phyloP scores from a whole-genome alignment of 2,888 invertebrate genomes.

The Ganaspis brasiliensis region DNA sequence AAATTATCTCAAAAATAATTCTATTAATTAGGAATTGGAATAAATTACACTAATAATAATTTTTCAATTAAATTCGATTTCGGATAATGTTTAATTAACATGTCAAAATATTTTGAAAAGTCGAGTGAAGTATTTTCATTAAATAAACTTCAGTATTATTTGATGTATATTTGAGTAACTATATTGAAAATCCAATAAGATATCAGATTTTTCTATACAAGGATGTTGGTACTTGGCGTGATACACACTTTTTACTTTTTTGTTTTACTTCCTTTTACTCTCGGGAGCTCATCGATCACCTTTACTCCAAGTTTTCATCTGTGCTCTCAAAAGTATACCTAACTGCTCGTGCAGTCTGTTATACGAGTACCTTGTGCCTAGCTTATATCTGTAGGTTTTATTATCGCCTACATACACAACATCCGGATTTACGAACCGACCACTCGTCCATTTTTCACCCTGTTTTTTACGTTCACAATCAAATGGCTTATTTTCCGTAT shows the following conservation, averaged over 20 bases:
- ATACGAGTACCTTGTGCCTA: constrained; percentile 5
- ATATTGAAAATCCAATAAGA: no score
- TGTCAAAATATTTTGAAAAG: no score
- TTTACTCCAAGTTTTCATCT: constrained; percentile 32
- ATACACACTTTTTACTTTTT: constrained; percentile 4
- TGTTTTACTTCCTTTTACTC: constrained; percentile 24
- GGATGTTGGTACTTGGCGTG: constrained; percentile 18
- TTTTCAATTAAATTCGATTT: no score
- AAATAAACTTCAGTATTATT: no score
- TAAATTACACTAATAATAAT: no score
- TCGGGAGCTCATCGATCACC: constrained; percentile 45
- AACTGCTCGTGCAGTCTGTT: constrained; percentile 8
- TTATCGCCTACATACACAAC: constrained; percentile 24
- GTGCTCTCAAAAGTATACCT: constrained; percentile 31
- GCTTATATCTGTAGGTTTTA: constrained; percentile 16
- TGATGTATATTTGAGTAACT: no score
- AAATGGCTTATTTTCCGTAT: constrained; percentile 30
- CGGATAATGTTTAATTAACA: no score
- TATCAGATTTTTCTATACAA: constrained; percentile 26
- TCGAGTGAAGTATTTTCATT: no score
- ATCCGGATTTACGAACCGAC: constrained; percentile 31
- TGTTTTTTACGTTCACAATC: constrained; percentile 17
- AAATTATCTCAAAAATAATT: no score
- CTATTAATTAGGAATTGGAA: no score
- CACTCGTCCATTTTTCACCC: constrained; percentile 2